Base-by-base conservation (phyloP, 2,888 invertebrate genomes). In the Trilocha varians region DNA sequence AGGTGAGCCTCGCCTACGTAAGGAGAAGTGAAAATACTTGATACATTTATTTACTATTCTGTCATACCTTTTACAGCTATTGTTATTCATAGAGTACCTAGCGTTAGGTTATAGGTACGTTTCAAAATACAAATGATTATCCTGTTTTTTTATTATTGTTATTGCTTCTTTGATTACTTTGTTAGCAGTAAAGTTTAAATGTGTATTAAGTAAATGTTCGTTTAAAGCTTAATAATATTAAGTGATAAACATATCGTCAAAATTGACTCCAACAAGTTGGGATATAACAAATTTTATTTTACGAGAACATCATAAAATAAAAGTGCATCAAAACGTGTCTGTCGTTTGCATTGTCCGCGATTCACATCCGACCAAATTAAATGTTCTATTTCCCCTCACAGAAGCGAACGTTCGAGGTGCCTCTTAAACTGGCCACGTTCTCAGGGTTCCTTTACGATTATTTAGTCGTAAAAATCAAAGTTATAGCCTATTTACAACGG, bases 401-500 rank as follows among this genome's bases (percentile, higher is more conserved):
- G 41, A 35, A 41, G 38, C 41, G 46, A 47, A 46, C 53, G 51
- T 47, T 45, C 46, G 49, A 46, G 53, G 49, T 47, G 62, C 50
- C 63, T 62, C 56, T 55, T 47, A 41, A 69, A 77, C 65, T 53
- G 55, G 77, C 52, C 69, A 71, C 56, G 43, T 70, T 65, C 61
- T 57, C 76, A 65, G 76, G 80, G 80, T 77, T 82, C 84, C 78
- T 86, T 86, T 87, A 87, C 87, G 87, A 86, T 86, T 87, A 87
- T 87, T 86, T 86, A 87, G 86, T 86, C 85, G 84, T 87, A 87
- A 87, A 87, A 87, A 86, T 87, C 86, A 86, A 86, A 86, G 86
- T 86, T 84, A 86, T 84, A 78, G 86, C 74, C 84, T 84, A 85
- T 86, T 86, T 84, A 83, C 83, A 79, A 62, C 71, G 73, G 80